Percentiles rank a stretch among this genome's conserved stretches.
Evolutionary conservation across 2,888 invertebrate species (phyloP).

Genomic region (Caenorhabditis sinica): DNA sequence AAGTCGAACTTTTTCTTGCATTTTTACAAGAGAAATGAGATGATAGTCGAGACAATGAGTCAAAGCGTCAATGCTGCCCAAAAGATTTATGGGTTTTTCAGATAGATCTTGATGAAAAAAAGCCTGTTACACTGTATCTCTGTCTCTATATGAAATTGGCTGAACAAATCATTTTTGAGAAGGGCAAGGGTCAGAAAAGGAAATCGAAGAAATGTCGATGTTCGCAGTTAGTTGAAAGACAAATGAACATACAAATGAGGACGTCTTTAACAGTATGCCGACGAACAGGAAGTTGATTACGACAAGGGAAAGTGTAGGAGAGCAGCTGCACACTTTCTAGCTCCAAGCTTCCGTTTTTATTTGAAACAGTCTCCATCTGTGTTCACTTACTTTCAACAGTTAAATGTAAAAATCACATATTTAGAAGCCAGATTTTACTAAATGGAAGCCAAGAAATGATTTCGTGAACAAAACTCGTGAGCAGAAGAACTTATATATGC

Average conservation of each 20-base stretch:
- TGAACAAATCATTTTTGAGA: conserved; percentile 21
- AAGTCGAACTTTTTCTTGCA: conserved; percentile 32
- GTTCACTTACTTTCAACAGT: too few species aligned
- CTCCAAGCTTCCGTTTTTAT: too few species aligned
- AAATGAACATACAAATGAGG: neutral
- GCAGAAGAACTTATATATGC: too few species aligned
- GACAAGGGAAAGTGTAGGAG: too few species aligned
- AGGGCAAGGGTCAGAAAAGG: conserved; percentile 9
- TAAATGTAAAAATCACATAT: too few species aligned
- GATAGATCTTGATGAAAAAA: conserved; percentile 14
- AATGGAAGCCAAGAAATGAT: too few species aligned
- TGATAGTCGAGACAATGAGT: conserved; percentile 23
- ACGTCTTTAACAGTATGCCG: neutral
- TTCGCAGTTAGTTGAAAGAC: neutral
- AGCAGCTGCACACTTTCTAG: too few species aligned
- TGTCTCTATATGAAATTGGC: neutral
- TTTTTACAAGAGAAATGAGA: conserved; percentile 3
- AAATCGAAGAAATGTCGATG: neutral
- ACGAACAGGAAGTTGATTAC: too few species aligned
- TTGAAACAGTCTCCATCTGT: too few species aligned
- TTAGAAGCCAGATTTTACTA: too few species aligned
- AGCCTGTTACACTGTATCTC: conserved; percentile 1
- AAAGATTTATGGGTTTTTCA: conserved; percentile 44
- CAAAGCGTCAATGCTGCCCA: conserved; percentile 42
- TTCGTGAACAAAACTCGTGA: too few species aligned